A percentile compares a stretch with the other conserved stretches of the same genome.
These are phyloP conservation scores for Belgica antarctica DNA, from an alignment of 2,888 invertebrate genomes.

Conservation along the genomic window DNA sequence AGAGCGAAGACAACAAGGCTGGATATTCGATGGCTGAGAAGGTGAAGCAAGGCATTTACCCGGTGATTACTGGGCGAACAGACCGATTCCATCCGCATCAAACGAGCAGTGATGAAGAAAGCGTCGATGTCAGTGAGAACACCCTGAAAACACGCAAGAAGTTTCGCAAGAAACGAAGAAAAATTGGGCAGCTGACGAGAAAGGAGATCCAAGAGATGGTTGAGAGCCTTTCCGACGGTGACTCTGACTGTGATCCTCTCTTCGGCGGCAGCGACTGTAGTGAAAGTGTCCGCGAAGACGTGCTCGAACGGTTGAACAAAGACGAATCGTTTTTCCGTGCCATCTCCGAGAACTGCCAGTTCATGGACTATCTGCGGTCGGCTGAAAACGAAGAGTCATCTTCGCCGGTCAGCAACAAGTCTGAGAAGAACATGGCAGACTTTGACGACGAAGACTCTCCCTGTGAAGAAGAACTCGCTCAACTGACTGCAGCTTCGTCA, in stretches of 20 bases:
- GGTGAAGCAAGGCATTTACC: constrained; percentile 38
- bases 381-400: constrained; percentile 81
- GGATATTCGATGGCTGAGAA: constrained; percentile 43
- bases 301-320: constrained; percentile 56
- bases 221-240: constrained; percentile 64
- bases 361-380: constrained; percentile 57
- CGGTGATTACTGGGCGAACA: constrained; percentile 52
- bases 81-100: constrained; percentile 49
- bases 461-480: constrained; percentile 79
- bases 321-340: constrained; percentile 58
- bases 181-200: constrained; percentile 54
- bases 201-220: constrained; percentile 57
- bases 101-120: constrained; percentile 51
- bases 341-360: constrained; percentile 53
- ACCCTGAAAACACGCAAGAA: constrained; percentile 50
- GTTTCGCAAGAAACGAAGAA: constrained; percentile 51
- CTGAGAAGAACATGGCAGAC: constrained; percentile 91
- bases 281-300: constrained; percentile 53
- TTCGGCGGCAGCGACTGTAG: constrained; percentile 54
- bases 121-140: constrained; percentile 27
- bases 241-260: constrained; percentile 58
- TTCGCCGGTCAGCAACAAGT: constrained; percentile 88
- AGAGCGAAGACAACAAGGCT: constrained; percentile 49
- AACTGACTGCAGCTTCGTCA: constrained; percentile 67
- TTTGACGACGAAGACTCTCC: constrained; percentile 89